Conservation (phyloP, 2,797 vertebrate genomes). For the Ctenosaura bakeri region DNA sequence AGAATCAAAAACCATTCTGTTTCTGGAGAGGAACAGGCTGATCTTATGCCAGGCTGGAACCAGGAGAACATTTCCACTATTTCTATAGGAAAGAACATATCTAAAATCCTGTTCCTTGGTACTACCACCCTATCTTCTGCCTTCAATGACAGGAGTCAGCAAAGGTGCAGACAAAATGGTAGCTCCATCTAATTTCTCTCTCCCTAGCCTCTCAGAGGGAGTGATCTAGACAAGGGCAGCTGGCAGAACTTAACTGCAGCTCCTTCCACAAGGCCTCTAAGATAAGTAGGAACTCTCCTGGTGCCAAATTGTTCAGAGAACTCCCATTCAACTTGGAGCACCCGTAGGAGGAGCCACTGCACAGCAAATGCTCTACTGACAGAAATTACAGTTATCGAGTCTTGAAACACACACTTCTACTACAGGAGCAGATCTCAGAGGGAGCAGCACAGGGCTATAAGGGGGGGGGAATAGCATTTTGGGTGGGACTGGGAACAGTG, state of each 20-base stretch:
- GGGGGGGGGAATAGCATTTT: not conserved
- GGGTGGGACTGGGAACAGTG: not conserved
- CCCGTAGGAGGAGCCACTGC: too few species aligned
- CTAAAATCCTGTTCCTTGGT: not conserved
- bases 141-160: not conserved
- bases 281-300: too few species aligned
- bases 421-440: not conserved
- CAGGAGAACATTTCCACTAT: too few species aligned
- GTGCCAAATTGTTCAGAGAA: too few species aligned
- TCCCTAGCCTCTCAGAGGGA: not conserved
- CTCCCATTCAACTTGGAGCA: too few species aligned
- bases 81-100: not conserved
- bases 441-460: not conserved
- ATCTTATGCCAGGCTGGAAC: not conserved
- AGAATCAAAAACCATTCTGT: not conserved
- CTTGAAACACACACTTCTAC: not conserved
- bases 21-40: not conserved
- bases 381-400: not conserved
- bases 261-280: not conserved
- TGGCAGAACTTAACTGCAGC: not conserved
- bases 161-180: not conserved
- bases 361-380: too few species aligned
- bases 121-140: not conserved
- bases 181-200: not conserved
- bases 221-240: not conserved